Percentiles rank a stretch among this genome's conserved stretches.
Evolutionary conservation across 2,888 invertebrate genomes (phyloP).

Genomic region (Arctia plantaginis): DNA sequence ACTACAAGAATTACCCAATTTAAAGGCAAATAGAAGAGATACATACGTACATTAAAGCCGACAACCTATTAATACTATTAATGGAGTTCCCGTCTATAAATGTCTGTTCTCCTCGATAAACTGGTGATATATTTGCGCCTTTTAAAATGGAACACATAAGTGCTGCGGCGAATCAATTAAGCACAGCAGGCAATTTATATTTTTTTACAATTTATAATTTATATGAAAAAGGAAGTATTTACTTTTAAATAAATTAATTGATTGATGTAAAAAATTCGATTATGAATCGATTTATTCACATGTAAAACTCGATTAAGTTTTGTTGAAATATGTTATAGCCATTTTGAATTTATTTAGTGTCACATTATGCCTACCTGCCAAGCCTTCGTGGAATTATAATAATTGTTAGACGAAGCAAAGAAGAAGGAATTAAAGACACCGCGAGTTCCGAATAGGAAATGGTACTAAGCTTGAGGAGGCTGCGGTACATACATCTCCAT

Average conservation of each 20-base stretch:
- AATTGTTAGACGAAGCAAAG: too few species aligned
- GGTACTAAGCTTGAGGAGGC: too few species aligned
- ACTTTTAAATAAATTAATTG: neutral
- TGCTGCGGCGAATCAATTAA: conserved; percentile 33
- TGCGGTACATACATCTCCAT: too few species aligned
- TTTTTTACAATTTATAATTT: conserved; percentile 15
- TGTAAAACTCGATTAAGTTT: neutral
- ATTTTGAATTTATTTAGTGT: too few species aligned
- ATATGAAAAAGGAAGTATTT: conserved; percentile 5
- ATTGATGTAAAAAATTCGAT: neutral
- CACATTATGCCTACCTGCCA: too few species aligned
- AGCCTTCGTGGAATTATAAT: too few species aligned
- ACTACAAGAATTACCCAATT: conserved; percentile 21
- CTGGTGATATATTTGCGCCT: conserved; percentile 49
- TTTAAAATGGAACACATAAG: conserved; percentile 40
- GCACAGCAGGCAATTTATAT: conserved; percentile 20
- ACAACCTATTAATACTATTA: conserved; percentile 52
- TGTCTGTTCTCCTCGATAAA: conserved; percentile 52
- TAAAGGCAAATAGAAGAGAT: conserved; percentile 37
- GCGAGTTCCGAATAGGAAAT: too few species aligned
- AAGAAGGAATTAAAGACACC: too few species aligned
- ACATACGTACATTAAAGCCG: conserved; percentile 42
- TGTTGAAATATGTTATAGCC: neutral
- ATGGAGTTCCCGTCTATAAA: conserved; percentile 52
- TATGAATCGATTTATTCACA: neutral